phyloP scores from a whole-genome alignment of 2,113 vertebrate species.

The Poicephalus meyeri region DNA sequence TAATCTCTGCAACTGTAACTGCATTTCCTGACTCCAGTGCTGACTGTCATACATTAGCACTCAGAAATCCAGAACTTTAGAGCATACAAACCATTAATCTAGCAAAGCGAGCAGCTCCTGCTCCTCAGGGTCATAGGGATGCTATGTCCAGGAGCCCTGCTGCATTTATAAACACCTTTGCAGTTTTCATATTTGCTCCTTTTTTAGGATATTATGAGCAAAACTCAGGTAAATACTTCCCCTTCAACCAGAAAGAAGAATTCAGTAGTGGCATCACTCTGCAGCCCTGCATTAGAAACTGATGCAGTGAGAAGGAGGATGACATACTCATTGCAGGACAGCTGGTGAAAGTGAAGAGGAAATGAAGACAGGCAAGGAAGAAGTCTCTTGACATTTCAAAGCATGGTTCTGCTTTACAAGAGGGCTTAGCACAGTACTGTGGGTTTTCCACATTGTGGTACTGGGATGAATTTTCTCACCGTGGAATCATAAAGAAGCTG shows the following conservation, averaged over 20 bases:
- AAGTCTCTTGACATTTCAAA: not conserved
- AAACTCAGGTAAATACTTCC: not conserved
- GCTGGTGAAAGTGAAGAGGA: not conserved
- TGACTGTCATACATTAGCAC: not conserved
- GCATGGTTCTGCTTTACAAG: not conserved
- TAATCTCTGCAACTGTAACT: not conserved
- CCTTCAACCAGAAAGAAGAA: not conserved
- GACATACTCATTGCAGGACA: not conserved
- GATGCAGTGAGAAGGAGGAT: not conserved
- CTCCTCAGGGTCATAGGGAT: not conserved
- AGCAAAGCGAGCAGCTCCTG: not conserved
- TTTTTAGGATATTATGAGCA: not conserved
- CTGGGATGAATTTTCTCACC: not conserved
- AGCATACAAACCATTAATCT: not conserved
- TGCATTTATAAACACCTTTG: not conserved
- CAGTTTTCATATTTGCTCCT: not conserved
- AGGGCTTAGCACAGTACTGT: not conserved
- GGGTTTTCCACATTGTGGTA: not conserved
- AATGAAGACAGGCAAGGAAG: not conserved
- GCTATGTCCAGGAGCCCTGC: not conserved
- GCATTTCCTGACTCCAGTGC: not conserved
- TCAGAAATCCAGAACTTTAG: not conserved
- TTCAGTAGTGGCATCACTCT: not conserved
- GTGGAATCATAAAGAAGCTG: not conserved
- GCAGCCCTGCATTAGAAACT: not conserved